Conservation (phyloP, 2,888 invertebrate species). For the Drepana falcataria region DNA sequence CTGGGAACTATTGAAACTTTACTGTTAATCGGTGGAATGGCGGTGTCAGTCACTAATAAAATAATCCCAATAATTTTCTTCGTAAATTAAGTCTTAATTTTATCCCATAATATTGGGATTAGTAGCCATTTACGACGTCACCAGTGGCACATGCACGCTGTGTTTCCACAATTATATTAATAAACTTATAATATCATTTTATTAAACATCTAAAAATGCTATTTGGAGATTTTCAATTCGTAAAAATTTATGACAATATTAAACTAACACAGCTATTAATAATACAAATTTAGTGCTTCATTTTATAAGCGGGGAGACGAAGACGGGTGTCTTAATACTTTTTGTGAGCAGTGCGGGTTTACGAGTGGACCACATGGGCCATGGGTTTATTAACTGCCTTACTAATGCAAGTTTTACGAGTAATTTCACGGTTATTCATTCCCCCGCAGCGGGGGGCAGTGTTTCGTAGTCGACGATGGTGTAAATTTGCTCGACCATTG, state of each 20-base stretch:
- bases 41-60: background rate
- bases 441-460: conserved; percentile 49
- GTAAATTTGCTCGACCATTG: background rate
- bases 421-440: conserved; percentile 73
- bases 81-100: background rate
- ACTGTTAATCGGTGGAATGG: conserved; percentile 6
- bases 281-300: conserved; percentile 51
- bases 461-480: conserved; percentile 12
- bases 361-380: conserved; percentile 65
- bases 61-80: background rate
- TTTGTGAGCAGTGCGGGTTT: conserved; percentile 42
- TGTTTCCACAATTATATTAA: background rate
- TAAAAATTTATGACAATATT: conserved; percentile 41
- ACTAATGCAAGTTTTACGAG: conserved; percentile 73
- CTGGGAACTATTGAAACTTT: too few species aligned
- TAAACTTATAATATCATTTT: conserved; percentile 14
- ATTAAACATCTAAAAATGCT: conserved; percentile 15
- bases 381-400: conserved; percentile 56
- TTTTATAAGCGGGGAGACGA: conserved; percentile 44
- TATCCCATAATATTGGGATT: background rate
- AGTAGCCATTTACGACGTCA: background rate
- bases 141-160: conserved; percentile 1
- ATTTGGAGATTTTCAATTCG: conserved; percentile 17
- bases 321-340: conserved; percentile 43
- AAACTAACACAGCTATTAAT: conserved; percentile 50